Percentiles rank a stretch among this genome's conserved stretches.
These are phyloP conservation scores for Rhinophrynus dorsalis DNA, from an alignment of 2,797 vertebrate genomes.

Conservation along the genomic window DNA sequence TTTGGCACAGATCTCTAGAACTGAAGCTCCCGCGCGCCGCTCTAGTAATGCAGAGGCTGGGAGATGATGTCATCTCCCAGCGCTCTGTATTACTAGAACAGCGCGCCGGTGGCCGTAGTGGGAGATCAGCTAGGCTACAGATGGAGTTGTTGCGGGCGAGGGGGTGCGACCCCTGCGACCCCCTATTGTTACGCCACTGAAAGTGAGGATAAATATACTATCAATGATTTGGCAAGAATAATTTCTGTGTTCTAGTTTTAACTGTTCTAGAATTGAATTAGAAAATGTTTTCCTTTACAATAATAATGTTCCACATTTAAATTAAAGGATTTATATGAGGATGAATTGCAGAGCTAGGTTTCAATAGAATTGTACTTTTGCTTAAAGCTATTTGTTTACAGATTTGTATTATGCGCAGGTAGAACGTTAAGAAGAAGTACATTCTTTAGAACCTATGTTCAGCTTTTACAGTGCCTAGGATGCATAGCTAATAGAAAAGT, in stretches of 20 bases:
- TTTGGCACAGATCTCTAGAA: no score
- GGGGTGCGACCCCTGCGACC: no score
- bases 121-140: no score
- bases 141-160: no score
- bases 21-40: no score
- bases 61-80: no score
- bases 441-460: slow-evolving; percentile 79
- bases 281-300: background rate
- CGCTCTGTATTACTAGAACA: no score
- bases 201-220: no score
- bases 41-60: no score
- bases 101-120: no score
- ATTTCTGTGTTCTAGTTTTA: background rate
- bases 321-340: background rate
- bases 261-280: background rate
- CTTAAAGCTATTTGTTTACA: slow-evolving; percentile 5
- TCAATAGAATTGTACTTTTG: background rate
- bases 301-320: background rate
- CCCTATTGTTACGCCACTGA: no score
- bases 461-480: slow-evolving; percentile 76
- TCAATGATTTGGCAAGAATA: no score
- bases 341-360: slow-evolving; percentile 1
- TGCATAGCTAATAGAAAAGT: slow-evolving; percentile 84
- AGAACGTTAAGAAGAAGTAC: slow-evolving; percentile 68
- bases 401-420: slow-evolving; percentile 47